Percentiles rank a stretch among this genome's conserved stretches.
Evolutionary conservation across 2,113 vertebrate species (phyloP).

Genomic region (Melanerpes formicivorus): DNA sequence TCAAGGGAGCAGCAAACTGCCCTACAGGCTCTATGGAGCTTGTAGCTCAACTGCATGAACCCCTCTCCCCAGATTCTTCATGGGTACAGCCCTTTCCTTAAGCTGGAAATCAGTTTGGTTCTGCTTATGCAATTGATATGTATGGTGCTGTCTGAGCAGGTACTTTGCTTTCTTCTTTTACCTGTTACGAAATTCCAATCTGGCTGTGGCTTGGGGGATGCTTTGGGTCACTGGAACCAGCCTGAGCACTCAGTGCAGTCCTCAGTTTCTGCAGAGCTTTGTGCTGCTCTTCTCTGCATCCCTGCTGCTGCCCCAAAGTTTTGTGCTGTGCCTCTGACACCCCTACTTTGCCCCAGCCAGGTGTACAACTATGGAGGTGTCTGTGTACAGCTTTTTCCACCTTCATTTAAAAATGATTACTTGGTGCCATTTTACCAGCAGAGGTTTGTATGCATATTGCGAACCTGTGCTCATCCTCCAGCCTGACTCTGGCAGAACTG

Average conservation of each 20-base stretch:
- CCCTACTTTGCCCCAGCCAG: not conserved
- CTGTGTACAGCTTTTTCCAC: not conserved
- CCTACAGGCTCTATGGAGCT: accelerated
- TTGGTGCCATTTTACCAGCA: not conserved
- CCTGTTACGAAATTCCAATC: not conserved
- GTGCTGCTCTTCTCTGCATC: not conserved
- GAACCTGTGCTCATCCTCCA: not conserved
- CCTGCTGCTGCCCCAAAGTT: not conserved
- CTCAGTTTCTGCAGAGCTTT: not conserved
- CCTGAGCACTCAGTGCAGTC: not conserved
- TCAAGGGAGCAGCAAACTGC: not conserved
- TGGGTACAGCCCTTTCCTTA: not conserved
- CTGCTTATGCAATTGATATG: not conserved
- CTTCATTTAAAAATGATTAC: not conserved
- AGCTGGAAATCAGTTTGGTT: not conserved
- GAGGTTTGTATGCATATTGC: accelerated
- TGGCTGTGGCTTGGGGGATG: not conserved
- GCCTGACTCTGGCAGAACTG: not conserved
- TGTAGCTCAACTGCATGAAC: accelerated
- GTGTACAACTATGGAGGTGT: accelerated
- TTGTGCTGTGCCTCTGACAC: accelerated
- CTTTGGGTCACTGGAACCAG: not conserved
- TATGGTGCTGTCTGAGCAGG: not conserved
- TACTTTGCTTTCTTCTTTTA: not conserved
- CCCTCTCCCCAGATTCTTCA: not conserved